Percentiles rank a stretch among this genome's conserved stretches.
phyloP scores from a whole-genome alignment of 1,140 invertebrate species.

The Drosophila aff. region DNA sequence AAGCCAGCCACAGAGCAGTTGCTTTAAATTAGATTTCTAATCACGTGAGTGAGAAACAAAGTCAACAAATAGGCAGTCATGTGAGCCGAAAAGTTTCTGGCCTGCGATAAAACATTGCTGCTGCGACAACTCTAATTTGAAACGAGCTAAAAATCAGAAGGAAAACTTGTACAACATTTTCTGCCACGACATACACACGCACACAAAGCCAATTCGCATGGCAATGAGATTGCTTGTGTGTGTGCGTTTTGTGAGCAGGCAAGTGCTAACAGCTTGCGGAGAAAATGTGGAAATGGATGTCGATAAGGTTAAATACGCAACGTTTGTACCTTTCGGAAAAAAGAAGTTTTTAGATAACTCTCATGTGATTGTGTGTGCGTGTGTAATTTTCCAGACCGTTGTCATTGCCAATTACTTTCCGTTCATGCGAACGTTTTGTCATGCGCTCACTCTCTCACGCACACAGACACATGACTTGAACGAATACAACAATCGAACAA shows the following conservation, averaged over 20 bases:
- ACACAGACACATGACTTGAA: constrained; percentile 58
- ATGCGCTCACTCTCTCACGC: constrained; percentile 63
- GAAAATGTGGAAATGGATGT: constrained; percentile 19
- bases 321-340: constrained; percentile 31
- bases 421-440: constrained; percentile 57
- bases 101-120: constrained; percentile 48
- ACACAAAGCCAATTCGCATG: constrained; percentile 35
- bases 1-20: constrained; percentile 77
- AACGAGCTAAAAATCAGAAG: constrained; percentile 15
- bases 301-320: constrained; percentile 28
- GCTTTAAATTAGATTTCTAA: constrained; percentile 81
- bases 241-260: constrained; percentile 34
- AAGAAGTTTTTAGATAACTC: constrained; percentile 50
- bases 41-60: constrained; percentile 73
- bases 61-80: constrained; percentile 49
- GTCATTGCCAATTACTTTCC: constrained; percentile 67
- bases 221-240: constrained; percentile 38
- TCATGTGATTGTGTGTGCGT: constrained; percentile 63
- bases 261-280: constrained; percentile 9
- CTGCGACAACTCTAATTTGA: constrained; percentile 39
- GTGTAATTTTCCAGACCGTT: constrained; percentile 71
- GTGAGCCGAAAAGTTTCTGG: constrained; percentile 45
- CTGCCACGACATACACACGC: constrained; percentile 72
- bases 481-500: constrained; percentile 60
- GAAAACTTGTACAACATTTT: constrained; percentile 63